These are phyloP conservation scores for Micropterix aruncella DNA, from an alignment of 2,888 invertebrate genomes.

Conservation along the genomic window DNA sequence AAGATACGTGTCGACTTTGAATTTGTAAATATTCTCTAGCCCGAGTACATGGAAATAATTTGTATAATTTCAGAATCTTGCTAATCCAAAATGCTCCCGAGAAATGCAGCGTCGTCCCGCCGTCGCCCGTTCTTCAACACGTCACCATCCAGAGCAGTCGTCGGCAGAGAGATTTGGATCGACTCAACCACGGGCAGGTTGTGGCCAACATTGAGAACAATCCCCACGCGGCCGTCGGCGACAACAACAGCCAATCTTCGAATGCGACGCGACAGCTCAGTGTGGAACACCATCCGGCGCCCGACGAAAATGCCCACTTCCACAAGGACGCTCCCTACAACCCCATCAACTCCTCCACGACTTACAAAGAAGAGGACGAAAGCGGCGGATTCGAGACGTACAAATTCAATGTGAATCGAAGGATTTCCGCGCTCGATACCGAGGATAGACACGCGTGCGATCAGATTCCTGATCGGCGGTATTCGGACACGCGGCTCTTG, in stretches of 20 bases:
- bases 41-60: too few relatives aligned
- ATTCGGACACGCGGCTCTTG: constrained; percentile 26
- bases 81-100: constrained; percentile 87
- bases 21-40: too few relatives aligned
- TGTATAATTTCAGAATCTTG: constrained; percentile 60
- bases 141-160: constrained; percentile 14
- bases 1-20: too few relatives aligned
- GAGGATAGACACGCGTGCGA: neutral
- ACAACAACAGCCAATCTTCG: constrained; percentile 4
- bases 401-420: constrained; percentile 27
- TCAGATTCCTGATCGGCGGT: constrained; percentile 19
- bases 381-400: constrained; percentile 37
- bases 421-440: constrained; percentile 18
- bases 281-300: constrained; percentile 2
- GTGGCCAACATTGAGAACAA: constrained; percentile 51
- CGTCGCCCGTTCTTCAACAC: constrained; percentile 38
- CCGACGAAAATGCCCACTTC: constrained; percentile 17
- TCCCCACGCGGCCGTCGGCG: constrained; percentile 14
- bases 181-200: constrained; percentile 26
- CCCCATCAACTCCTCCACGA: constrained; percentile 18
- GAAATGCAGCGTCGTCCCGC: constrained; percentile 50
- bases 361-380: constrained; percentile 34
- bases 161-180: constrained; percentile 10
- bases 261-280: neutral
- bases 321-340: constrained; percentile 13